These are phyloP conservation scores for Megamerina dolium DNA, from an alignment of 2,888 invertebrate genomes.

Conservation along the genomic window DNA sequence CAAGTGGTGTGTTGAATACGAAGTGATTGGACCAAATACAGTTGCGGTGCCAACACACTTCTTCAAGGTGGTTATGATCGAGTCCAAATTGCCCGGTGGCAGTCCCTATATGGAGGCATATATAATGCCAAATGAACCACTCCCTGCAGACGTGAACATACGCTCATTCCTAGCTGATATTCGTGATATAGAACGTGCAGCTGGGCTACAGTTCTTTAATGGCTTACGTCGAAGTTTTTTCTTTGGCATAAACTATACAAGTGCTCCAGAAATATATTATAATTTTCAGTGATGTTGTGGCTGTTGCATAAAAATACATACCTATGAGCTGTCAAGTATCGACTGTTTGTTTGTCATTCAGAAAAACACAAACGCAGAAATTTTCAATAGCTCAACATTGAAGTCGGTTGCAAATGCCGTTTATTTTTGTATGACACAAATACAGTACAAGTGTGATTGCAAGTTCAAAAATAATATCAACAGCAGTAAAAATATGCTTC, in stretches of 20 bases:
- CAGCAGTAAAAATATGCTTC: no score
- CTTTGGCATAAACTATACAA: conserved; percentile 34
- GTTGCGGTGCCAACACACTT: conserved; percentile 98
- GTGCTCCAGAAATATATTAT: conserved; percentile 26
- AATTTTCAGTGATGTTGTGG: conserved; percentile 27
- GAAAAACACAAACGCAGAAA: no score
- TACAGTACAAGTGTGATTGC: no score
- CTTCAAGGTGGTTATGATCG: conserved; percentile 85
- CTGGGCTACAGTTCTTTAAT: conserved; percentile 87
- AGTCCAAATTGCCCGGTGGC: conserved; percentile 56
- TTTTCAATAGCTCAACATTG: no score
- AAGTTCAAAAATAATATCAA: no score
- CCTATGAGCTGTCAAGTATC: no score
- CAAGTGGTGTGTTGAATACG: conserved; percentile 78
- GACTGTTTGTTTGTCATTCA: no score
- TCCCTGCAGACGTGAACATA: conserved; percentile 67
- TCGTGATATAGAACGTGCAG: conserved; percentile 81
- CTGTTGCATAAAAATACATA: no score
- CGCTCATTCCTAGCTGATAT: conserved; percentile 75
- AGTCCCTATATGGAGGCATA: conserved; percentile 82
- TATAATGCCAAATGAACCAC: conserved; percentile 83
- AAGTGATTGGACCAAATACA: conserved; percentile 84
- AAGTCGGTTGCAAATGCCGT: no score
- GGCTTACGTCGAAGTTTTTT: conserved; percentile 66
- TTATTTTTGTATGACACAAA: no score